Evolutionary conservation across 2,113 vertebrate species (phyloP).

Genomic region (Lynx canadensis): DNA sequence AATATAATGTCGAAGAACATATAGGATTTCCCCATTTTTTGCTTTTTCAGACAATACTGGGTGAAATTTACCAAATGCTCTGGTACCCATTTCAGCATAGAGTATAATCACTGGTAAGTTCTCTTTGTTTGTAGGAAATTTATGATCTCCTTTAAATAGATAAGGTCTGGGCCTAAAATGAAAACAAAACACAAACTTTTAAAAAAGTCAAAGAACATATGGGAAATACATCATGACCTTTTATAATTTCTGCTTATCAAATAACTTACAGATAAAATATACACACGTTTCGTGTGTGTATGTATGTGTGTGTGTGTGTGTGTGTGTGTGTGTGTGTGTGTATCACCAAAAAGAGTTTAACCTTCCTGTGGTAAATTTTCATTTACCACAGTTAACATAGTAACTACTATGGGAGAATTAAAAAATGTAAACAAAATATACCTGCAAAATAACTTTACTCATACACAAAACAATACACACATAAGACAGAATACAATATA

Average conservation of each 20-base stretch:
- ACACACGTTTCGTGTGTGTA: no score
- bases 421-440: neutral
- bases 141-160: slow-evolving; percentile 94
- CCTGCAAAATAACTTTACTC: neutral
- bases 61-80: slow-evolving; percentile 93
- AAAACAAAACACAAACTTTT: slow-evolving; percentile 73
- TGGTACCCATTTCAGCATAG: slow-evolving; percentile 97
- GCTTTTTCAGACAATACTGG: slow-evolving; percentile 92
- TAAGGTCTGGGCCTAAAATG: slow-evolving; percentile 92
- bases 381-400: neutral
- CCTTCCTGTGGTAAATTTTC: neutral
- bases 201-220: neutral
- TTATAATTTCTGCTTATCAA: slow-evolving; percentile 18
- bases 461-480: neutral
- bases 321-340: no score
- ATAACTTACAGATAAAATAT: neutral
- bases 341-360: neutral
- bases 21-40: slow-evolving; percentile 88
- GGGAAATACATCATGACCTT: neutral
- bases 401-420: neutral
- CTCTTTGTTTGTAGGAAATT: slow-evolving; percentile 89
- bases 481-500: neutral
- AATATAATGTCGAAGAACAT: slow-evolving; percentile 95
- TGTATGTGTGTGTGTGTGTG: no score
- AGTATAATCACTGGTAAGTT: slow-evolving; percentile 92